Percentiles rank a stretch among this genome's conserved stretches.
Evolutionary conservation across 1,140 invertebrate genomes (phyloP).

Genomic region (Drosophila leontia): DNA sequence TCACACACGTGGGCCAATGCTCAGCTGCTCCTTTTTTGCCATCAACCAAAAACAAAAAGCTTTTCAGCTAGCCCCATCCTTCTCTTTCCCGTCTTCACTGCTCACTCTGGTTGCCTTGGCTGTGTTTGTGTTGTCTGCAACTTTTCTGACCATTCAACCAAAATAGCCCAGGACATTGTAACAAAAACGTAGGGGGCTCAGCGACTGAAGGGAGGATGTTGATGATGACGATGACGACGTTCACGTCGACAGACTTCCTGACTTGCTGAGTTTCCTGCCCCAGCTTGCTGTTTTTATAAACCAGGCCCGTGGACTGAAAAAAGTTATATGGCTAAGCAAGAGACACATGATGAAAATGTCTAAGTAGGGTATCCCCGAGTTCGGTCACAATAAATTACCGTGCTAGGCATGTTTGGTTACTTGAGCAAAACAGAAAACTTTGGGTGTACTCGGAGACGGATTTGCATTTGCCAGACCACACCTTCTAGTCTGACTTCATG

Average conservation of each 20-base stretch:
- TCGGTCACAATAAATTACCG: constrained; percentile 11
- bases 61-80: constrained; percentile 18
- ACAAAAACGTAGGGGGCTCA: constrained; percentile 58
- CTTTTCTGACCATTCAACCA: constrained; percentile 73
- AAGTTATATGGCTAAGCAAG: constrained; percentile 22
- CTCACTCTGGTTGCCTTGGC: constrained; percentile 43
- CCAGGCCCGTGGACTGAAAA: constrained; percentile 16
- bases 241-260: constrained; percentile 56
- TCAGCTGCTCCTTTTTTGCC: constrained; percentile 34
- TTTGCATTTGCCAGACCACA: constrained; percentile 69
- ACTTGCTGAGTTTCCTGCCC: constrained; percentile 64
- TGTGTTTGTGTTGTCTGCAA: constrained; percentile 63
- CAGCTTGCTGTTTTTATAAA: constrained; percentile 39
- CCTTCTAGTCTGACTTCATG: not conserved
- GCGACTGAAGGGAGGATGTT: constrained; percentile 28
- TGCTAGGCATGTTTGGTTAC: constrained; percentile 19
- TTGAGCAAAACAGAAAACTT: constrained; percentile 46
- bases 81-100: constrained; percentile 2
- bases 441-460: constrained; percentile 50
- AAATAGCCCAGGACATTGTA: constrained; percentile 68
- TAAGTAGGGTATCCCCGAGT: constrained; percentile 24
- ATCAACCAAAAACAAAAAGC: constrained; percentile 37
- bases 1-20: constrained; percentile 26
- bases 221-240: constrained; percentile 37
- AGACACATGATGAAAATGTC: constrained; percentile 41